Base-by-base conservation (phyloP, 2,888 invertebrate genomes). In the Heteromurus nitidus region DNA sequence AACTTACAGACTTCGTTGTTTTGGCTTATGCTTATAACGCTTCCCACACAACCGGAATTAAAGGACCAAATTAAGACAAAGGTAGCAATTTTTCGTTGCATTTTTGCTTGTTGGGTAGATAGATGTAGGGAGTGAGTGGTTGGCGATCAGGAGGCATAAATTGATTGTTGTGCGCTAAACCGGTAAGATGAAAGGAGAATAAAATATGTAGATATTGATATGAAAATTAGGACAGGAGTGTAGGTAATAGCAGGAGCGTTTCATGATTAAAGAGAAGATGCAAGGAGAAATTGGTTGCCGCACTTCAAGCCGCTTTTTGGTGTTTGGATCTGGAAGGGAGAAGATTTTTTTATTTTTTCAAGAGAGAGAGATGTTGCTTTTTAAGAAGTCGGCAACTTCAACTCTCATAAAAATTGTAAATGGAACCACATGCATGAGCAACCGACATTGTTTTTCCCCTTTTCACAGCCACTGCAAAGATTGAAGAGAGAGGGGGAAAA, bases 201-300 rank as follows among this genome's bases (percentile, higher is more conserved):
- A 74, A 62, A 55, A 50, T 74, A 80, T 73, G 73, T 68, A 74
- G 80, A 74, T 74, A 80, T 80, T 74, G 80, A 80, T 80, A 80
- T 80, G 72, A 80, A 80, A 80, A 72, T 80, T 80, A 80, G 72
- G 72, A 80, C 80, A 62, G 53, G 62, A 65, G 58, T 70, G 31
- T n/a, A 60, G 67, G 67, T 67, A 80, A 70, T 79, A 28, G 65
- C 64, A 72, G 72, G 64, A 47, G 58, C 58, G 65, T 72, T 64
- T 67, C 24, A 80, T 72, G 80, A 80, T 80, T 80, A 79, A 79
- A 79, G 80, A 44, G 80, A 36, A 73, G 80, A 69, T 68, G 74
- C 64, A 69, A 67, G 74, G 74, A 72, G 72, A 72, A 72, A 72
- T 80, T 80, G 72, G 64, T 72, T 80, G 30, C 58, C 55, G 55